A percentile compares a stretch with the other conserved stretches of the same genome.
phyloP scores from a whole-genome alignment of 2,888 invertebrate genomes.

The Macrosiphum euphorbiae region DNA sequence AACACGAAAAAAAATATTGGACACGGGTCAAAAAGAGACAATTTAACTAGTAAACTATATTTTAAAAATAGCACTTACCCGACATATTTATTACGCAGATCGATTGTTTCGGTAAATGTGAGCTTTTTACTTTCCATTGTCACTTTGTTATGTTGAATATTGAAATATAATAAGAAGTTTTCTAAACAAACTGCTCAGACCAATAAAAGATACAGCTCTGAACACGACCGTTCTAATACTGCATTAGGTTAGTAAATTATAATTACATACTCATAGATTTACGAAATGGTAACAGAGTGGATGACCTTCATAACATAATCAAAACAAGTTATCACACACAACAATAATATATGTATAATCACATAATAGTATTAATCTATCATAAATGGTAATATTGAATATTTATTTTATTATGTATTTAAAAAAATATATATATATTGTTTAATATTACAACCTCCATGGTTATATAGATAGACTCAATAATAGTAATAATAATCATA shows the following conservation, averaged over 20 bases:
- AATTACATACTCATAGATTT: constrained; percentile 18
- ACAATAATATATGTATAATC: constrained; percentile 25
- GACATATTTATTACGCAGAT: constrained; percentile 83
- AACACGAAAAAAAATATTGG: constrained; percentile 14
- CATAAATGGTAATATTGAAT: constrained; percentile 16
- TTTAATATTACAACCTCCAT: constrained; percentile 39
- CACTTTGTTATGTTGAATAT: not conserved
- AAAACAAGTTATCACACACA: constrained; percentile 52
- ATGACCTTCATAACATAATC: constrained; percentile 48
- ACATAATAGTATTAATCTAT: constrained; percentile 24
- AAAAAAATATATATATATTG: constrained; percentile 58
- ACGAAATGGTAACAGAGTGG: constrained; percentile 47
- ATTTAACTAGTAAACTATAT: not conserved
- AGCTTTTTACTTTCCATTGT: constrained; percentile 73
- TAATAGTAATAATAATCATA: constrained; percentile 44
- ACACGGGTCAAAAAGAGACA: not conserved
- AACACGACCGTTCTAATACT: not conserved
- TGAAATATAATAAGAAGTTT: not conserved
- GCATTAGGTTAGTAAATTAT: not conserved
- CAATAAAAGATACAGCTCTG: not conserved
- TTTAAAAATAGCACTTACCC: constrained; percentile 76
- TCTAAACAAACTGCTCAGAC: not conserved
- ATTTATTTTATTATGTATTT: constrained; percentile 44
- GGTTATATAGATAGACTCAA: constrained; percentile 51
- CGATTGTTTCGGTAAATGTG: constrained; percentile 85